Base-by-base conservation (phyloP, 2,888 invertebrate species). In the Stegophylla sp. region DNA sequence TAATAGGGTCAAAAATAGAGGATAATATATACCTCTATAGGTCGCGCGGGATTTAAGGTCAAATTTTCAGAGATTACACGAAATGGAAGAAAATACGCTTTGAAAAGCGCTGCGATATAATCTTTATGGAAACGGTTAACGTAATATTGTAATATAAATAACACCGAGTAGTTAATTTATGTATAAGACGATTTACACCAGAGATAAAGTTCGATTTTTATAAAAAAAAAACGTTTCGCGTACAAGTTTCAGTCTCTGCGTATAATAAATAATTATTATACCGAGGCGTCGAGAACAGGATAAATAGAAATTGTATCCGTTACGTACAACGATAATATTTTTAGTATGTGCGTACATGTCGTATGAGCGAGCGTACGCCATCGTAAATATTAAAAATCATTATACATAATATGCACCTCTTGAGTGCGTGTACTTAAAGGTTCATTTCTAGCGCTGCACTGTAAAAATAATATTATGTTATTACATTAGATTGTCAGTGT, bases 291-390 rank as follows among this genome's bases (percentile, higher is more conserved):
- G 69, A 51, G 67, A 20, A 69, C 69, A 34, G 41, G 41, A 72
- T n/a, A 72, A 56, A 72, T 72, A 43, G 72, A 72, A 72, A 72
- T 72, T 56, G 28, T 17, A 61, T 61, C 12, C 28, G 34, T 61
- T 15, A 15, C 59, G 7, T 34, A 34, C 34, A 34, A 13, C 3
- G 15, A 7, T 53, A 53, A n/a, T n/a, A n/a, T n/a, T n/a, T n/a
- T n/a, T n/a, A n/a, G n/a, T n/a, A n/a, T n/a, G n/a, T n/a, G n/a
- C n/a, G n/a, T 34, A 34, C 34, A 34, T 34, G 34, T n/a, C 34
- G 34, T 34, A 7, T 34, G n/a, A 34, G 34, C 34, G 34, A 3
- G 34, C 7, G 7, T 34, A 34, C 7, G 34, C 34, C 34, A 34
- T 34, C 34, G 34, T 34, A 34, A 34, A 34, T 34, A 34, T 34